Percentiles rank a stretch among this genome's conserved stretches.
Evolutionary conservation across 2,113 vertebrate species (phyloP).

Genomic region (Aphyosemion australe): DNA sequence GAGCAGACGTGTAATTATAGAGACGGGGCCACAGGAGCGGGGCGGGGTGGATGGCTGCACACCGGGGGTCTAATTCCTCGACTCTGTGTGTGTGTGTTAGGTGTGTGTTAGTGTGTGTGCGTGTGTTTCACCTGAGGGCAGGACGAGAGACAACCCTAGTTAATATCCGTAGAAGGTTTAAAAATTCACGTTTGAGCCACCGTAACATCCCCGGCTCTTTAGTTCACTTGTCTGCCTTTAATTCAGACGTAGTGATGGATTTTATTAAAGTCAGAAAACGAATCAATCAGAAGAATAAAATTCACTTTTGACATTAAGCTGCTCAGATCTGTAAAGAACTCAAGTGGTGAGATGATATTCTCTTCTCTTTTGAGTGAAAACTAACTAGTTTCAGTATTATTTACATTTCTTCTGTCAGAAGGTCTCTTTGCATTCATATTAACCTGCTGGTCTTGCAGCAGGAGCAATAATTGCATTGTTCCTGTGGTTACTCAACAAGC

Average conservation of each 20-base stretch:
- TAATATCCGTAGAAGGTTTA: constrained; percentile 34
- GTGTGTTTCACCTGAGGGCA: constrained; percentile 42
- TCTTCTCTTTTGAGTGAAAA: neutral
- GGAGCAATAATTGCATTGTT: constrained; percentile 66
- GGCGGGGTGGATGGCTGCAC: constrained; percentile 44
- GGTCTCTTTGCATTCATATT: constrained; percentile 7
- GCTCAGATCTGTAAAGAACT: neutral
- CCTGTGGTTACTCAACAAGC: constrained; percentile 60
- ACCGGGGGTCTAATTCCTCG: constrained; percentile 48
- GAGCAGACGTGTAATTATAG: constrained; percentile 64
- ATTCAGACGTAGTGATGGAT: constrained; percentile 21
- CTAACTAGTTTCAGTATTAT: neutral
- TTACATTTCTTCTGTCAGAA: neutral
- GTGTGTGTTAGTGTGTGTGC: constrained; percentile 15
- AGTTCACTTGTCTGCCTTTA: neutral
- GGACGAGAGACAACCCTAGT: constrained; percentile 12
- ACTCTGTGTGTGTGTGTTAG: constrained; percentile 13
- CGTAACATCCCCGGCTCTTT: constrained; percentile 14
- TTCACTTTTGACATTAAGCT: constrained; percentile 15
- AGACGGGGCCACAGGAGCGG: constrained; percentile 47
- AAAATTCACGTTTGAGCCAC: constrained; percentile 45
- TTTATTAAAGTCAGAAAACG: constrained; percentile 9
- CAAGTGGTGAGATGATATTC: neutral
- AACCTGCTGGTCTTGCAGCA: constrained; percentile 23
- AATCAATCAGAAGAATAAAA: constrained; percentile 21